A percentile compares a stretch with the other conserved stretches of the same genome.
Evolutionary conservation across 2,113 vertebrate species (phyloP).

Genomic region (Chrysochloris asiatica): DNA sequence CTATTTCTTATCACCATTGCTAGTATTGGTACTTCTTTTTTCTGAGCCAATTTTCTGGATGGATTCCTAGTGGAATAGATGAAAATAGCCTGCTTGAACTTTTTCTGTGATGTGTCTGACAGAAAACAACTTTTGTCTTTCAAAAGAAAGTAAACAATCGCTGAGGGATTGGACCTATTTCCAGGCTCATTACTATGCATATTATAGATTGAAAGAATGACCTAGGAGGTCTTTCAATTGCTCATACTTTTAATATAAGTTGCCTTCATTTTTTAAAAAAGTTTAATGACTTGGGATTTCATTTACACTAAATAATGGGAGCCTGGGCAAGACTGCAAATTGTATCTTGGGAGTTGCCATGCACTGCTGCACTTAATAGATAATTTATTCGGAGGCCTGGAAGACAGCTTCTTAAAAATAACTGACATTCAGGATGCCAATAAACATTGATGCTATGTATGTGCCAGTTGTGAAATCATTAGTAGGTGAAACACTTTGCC

Average conservation of each 20-base stretch:
- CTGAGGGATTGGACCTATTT: conserved; percentile 45
- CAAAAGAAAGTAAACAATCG: conserved; percentile 63
- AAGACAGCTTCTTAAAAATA: conserved; percentile 78
- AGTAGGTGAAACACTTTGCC: conserved; percentile 71
- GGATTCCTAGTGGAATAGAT: conserved; percentile 49
- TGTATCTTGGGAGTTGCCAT: conserved; percentile 69
- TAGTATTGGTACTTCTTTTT: conserved; percentile 29
- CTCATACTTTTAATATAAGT: conserved; percentile 58
- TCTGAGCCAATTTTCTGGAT: conserved; percentile 66
- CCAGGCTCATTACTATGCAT: conserved; percentile 64
- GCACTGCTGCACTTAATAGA: conserved; percentile 75
- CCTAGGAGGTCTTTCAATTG: conserved; percentile 50
- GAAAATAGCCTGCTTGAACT: conserved; percentile 67
- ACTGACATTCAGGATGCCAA: conserved; percentile 70
- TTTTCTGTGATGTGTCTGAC: conserved; percentile 62
- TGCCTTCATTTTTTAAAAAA: conserved; percentile 33
- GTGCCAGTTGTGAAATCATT: conserved; percentile 67
- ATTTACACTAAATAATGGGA: conserved; percentile 76
- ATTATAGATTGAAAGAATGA: conserved; percentile 53
- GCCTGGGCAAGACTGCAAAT: conserved; percentile 53
- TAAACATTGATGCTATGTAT: conserved; percentile 66
- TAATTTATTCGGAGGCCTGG: conserved; percentile 76
- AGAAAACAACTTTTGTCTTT: conserved; percentile 74
- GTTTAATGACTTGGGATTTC: conserved; percentile 70
- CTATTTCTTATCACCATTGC: conserved; percentile 64